Conservation (phyloP, 2,113 vertebrate genomes). For the Ammodramus savannarum region DNA sequence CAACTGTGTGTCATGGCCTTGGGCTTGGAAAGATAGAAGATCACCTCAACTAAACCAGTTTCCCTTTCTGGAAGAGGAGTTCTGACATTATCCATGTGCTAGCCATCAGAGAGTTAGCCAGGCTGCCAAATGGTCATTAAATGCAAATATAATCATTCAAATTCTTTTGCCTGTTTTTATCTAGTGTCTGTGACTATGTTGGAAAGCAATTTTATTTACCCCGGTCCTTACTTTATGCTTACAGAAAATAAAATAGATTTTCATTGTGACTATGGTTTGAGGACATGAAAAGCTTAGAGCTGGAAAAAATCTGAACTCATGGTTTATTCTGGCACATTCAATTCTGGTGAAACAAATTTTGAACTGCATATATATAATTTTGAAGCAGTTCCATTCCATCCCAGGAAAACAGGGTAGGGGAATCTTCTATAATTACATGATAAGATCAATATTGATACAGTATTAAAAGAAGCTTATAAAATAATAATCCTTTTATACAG, state of each 20-base stretch:
- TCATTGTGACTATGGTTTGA: neutral
- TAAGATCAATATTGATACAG: constrained; percentile 41
- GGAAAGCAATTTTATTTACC: neutral
- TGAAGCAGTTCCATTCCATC: neutral
- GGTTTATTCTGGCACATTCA: neutral
- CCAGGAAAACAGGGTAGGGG: neutral
- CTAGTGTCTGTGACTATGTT: neutral
- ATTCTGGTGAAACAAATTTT: neutral
- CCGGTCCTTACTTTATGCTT: neutral
- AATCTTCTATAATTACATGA: neutral
- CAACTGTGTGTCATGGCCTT: neutral
- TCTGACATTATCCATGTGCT: neutral
- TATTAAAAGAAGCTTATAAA: constrained; percentile 40
- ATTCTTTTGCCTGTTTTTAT: neutral
- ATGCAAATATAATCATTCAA: neutral
- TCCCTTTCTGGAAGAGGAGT: neutral
- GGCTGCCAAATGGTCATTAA: constrained; percentile 9
- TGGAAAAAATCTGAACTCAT: neutral
- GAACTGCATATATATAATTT: neutral
- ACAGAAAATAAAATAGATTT: constrained; percentile 21
- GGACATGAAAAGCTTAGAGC: neutral
- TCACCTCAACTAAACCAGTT: neutral
- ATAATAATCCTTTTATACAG: constrained; percentile 9
- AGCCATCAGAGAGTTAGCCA: neutral
- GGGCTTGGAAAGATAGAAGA: neutral